These are phyloP conservation scores for Callocephalon fimbriatum DNA, from an alignment of 2,113 vertebrate genomes.

Conservation along the genomic window DNA sequence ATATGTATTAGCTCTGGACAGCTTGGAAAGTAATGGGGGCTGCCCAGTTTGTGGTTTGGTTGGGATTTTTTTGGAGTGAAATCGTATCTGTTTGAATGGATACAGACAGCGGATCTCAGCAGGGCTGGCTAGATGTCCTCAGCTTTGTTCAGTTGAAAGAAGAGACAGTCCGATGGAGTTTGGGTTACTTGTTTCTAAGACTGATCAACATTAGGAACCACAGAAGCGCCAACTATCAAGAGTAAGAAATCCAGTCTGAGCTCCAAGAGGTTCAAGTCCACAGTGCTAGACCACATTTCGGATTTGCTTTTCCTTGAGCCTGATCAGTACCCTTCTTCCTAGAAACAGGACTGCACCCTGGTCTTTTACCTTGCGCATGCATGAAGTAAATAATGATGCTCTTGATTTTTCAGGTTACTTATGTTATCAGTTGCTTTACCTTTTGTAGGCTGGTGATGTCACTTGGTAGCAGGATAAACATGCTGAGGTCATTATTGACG, in stretches of 20 bases:
- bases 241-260: not conserved
- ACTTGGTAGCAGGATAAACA: constrained; percentile 85
- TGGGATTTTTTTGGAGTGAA: rapidly evolving
- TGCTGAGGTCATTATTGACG: constrained; percentile 80
- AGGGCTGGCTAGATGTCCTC: not conserved
- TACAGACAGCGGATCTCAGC: not conserved
- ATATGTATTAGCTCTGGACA: not conserved
- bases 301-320: not conserved
- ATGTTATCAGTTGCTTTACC: constrained; percentile 64
- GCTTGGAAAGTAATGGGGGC: not conserved
- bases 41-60: not conserved
- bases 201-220: not conserved
- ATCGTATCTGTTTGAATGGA: not conserved
- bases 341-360: not conserved
- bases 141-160: not conserved
- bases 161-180: not conserved
- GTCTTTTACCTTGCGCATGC: not conserved
- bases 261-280: not conserved
- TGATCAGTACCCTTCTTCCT: not conserved
- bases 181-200: not conserved
- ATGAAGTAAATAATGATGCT: not conserved
- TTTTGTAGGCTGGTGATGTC: constrained; percentile 71
- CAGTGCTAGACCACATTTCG: not conserved
- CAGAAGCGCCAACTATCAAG: not conserved
- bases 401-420: not conserved